Conservation (phyloP, 1,140 invertebrate genomes). For the Penaeus japonicus region DNA sequence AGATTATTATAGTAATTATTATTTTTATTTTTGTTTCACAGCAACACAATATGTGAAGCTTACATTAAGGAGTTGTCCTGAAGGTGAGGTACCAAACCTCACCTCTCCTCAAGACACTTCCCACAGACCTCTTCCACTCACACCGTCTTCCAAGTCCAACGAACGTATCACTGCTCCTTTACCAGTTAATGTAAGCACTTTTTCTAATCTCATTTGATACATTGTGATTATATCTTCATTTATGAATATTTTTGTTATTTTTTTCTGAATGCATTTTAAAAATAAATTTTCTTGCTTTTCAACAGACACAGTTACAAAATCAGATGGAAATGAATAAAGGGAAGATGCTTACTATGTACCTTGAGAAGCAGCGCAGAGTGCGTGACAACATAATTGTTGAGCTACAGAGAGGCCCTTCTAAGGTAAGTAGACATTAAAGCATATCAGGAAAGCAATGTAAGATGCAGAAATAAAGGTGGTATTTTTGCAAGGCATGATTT, state of each 20-base stretch:
- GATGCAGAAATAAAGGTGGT: background rate
- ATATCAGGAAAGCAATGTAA: background rate
- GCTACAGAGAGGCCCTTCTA: constrained; percentile 66
- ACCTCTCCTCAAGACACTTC: constrained; percentile 62
- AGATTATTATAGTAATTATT: background rate
- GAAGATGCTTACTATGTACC: constrained; percentile 81
- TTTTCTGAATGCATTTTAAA: constrained; percentile 30
- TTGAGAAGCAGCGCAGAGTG: constrained; percentile 80
- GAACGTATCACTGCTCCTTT: constrained; percentile 84
- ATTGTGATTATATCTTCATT: background rate
- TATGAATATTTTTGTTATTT: background rate
- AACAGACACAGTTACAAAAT: constrained; percentile 81
- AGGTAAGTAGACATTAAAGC: constrained; percentile 50
- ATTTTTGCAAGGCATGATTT: too few species aligned
- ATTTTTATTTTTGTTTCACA: background rate
- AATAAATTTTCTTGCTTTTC: constrained; percentile 60
- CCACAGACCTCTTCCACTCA: constrained; percentile 63
- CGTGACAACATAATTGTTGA: constrained; percentile 72
- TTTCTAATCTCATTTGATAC: background rate
- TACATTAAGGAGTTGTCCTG: constrained; percentile 46
- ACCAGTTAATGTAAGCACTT: constrained; percentile 81
- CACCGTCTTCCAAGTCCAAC: constrained; percentile 64
- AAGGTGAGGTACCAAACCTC: constrained; percentile 39
- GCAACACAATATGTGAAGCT: constrained; percentile 47
- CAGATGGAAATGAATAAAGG: constrained; percentile 77